Conservation (phyloP, 2,888 invertebrate genomes). For the Pammene fasciana region DNA sequence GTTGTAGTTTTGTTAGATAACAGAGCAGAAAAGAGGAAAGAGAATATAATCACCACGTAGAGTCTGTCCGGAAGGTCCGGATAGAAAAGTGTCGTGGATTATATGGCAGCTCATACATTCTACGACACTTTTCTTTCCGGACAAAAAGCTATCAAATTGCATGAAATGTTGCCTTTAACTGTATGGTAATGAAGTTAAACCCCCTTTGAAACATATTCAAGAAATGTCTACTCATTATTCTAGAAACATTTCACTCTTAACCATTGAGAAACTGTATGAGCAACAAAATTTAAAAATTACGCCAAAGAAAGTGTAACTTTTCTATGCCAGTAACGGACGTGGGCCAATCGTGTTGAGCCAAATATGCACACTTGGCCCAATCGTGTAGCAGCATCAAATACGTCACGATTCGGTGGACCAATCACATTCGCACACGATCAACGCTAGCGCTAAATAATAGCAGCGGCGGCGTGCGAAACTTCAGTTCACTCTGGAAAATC, state of each 20-base stretch:
- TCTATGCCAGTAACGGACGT: slow-evolving; percentile 81
- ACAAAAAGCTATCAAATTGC: not conserved
- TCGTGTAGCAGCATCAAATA: slow-evolving; percentile 57
- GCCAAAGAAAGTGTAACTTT: slow-evolving; percentile 54
- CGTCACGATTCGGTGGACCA: slow-evolving; percentile 79
- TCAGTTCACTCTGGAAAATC: slow-evolving; percentile 77
- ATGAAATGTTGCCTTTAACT: not conserved
- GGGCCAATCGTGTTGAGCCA: slow-evolving; percentile 86
- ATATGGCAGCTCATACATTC: no score
- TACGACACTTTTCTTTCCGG: no score
- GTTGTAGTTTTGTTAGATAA: no score
- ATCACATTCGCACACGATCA: slow-evolving; percentile 84
- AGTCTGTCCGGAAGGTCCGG: no score
- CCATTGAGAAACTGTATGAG: slow-evolving; percentile 22
- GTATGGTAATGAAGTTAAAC: not conserved
- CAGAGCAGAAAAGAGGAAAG: no score
- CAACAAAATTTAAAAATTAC: slow-evolving; percentile 62
- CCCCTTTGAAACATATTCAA: not conserved
- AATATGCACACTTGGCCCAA: slow-evolving; percentile 81
- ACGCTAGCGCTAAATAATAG: slow-evolving; percentile 82
- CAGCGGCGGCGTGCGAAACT: slow-evolving; percentile 72
- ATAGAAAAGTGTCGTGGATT: no score
- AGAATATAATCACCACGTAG: no score
- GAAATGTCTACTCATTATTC: not conserved
- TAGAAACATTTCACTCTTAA: slow-evolving; percentile 1